Conservation (phyloP, 2,888 invertebrate genomes). For the Hirtodrosophila histrioides region DNA sequence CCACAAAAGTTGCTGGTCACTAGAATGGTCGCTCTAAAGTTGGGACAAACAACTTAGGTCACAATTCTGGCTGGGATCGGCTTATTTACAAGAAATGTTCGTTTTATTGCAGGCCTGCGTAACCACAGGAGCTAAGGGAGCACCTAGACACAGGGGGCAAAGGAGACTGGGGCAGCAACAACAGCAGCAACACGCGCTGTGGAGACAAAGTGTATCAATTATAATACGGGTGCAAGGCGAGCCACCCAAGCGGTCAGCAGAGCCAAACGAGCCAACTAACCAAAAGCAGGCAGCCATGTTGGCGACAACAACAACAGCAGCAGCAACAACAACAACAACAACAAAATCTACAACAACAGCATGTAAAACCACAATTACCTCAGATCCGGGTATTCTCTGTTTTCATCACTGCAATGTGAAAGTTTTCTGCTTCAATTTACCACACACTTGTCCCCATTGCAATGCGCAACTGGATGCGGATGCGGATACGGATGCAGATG, state of each 20-base stretch:
- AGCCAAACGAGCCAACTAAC: constrained; percentile 5
- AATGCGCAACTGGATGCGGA: constrained; percentile 86
- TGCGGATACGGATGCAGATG: constrained; percentile 45
- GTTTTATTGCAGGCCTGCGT: constrained; percentile 66
- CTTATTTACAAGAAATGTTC: constrained; percentile 67
- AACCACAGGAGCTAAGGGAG: constrained; percentile 55
- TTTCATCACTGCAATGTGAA: constrained; percentile 94
- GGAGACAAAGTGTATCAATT: constrained; percentile 72
- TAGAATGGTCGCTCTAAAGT: constrained; percentile 10
- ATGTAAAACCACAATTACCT: constrained; percentile 82
- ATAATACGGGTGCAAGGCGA: constrained; percentile 69
- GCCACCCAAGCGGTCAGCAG: constrained; percentile 22
- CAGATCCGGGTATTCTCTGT: constrained; percentile 93
- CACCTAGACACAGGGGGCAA: constrained; percentile 8
- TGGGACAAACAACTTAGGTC: constrained; percentile 36
- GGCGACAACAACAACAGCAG: constrained; percentile 65
- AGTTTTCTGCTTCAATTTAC: constrained; percentile 92
- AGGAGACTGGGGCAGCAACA: constrained; percentile 6
- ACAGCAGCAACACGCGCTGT: constrained; percentile 3
- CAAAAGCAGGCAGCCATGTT: constrained; percentile 59
- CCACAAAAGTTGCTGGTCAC: constrained; percentile 38
- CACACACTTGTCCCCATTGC: constrained; percentile 92
- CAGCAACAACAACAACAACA: neutral
- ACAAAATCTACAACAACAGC: constrained; percentile 15
- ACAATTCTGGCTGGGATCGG: constrained; percentile 41